Base-by-base conservation (phyloP, 2,888 invertebrate species). In the Fabriciana adippe region DNA sequence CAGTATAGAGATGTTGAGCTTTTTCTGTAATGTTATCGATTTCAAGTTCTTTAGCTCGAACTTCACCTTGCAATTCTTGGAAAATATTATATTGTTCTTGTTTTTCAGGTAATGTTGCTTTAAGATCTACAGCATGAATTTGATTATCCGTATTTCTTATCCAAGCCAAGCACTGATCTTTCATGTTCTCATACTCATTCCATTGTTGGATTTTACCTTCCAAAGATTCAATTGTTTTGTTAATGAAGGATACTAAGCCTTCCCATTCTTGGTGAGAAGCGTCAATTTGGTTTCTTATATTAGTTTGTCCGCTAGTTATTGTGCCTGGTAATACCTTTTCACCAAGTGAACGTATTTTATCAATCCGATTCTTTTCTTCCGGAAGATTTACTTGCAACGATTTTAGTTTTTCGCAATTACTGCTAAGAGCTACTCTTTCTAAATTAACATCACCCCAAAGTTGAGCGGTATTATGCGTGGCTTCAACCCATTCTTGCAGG, bases 1-100 rank as follows among this genome's bases (percentile, higher is more conserved):
- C 95, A 73, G 96, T 96, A 71, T 97, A 95, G 14, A 98, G 87
- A 72, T 96, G 94, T 81, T 99, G 98, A 0, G 97, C 97, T 74
- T 96, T 95, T 84, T 99, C 99, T 26, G 97, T 97, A 0, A 99
- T 96, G 64, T 96, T 96, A 78, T 99, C 98, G 67, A 98, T 97
- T 91, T 98, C 98, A 14, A 98, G 88, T 87, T 98, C 98, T 80
- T 97, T 97, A 3, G 97, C 97, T 55, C 97, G 94, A 1, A 98
- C 96, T 90, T 97, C 97, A 57, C 97, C 97, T 89, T 98, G 98
- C 41, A 97, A 85, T 35, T 93, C 92, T 85, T 97, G 94, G 72
- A 98, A 93, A 63, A 94, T 93, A 74, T 97, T 97, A 57, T 98
- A 93, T 78, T 98, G 98, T 41, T 95, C 94, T 81, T 96, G 96